Evolutionary conservation across 2,888 invertebrate species (phyloP).

Genomic region (Neoscelio sp.): DNA sequence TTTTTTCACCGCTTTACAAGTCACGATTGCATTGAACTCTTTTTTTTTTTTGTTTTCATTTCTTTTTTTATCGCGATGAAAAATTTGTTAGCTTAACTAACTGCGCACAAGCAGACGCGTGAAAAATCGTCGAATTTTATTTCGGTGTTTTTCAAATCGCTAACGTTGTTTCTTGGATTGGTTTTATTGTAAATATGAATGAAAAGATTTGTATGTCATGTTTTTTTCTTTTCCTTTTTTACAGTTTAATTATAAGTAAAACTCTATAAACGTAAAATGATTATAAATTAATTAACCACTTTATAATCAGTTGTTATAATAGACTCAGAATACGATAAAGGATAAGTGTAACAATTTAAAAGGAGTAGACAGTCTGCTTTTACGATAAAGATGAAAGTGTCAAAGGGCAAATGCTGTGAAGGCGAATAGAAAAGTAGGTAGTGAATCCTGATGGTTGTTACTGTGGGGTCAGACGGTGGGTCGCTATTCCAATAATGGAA

Average conservation of each 20-base stretch:
- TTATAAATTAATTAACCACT: not conserved
- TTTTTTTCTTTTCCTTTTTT: too few species aligned
- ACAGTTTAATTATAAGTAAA: too few species aligned
- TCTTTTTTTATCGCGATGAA: conserved; percentile 21
- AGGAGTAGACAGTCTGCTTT: conserved; percentile 49
- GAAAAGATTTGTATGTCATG: too few species aligned
- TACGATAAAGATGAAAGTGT: conserved; percentile 57
- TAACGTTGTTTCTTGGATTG: not conserved
- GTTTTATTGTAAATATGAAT: not conserved
- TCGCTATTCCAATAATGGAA: conserved; percentile 46
- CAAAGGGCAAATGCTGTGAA: conserved; percentile 48
- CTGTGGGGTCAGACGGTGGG: conserved; percentile 38
- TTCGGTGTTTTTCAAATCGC: not conserved
- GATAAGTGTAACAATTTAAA: conserved; percentile 33
- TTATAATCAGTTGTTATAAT: not conserved
- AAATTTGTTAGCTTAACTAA: conserved; percentile 24
- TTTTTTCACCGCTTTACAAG: conserved; percentile 46
- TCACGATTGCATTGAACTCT: conserved; percentile 35
- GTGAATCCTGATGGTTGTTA: conserved; percentile 50
- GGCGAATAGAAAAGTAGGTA: conserved; percentile 61
- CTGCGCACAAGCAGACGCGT: not conserved
- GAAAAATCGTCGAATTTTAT: not conserved
- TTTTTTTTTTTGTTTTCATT: conserved; percentile 19
- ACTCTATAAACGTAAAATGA: too few species aligned
- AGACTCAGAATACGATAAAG: conserved; percentile 4